These are phyloP conservation scores for Gorsachius goisagi DNA, from an alignment of 2,113 vertebrate species.

Conservation along the genomic window DNA sequence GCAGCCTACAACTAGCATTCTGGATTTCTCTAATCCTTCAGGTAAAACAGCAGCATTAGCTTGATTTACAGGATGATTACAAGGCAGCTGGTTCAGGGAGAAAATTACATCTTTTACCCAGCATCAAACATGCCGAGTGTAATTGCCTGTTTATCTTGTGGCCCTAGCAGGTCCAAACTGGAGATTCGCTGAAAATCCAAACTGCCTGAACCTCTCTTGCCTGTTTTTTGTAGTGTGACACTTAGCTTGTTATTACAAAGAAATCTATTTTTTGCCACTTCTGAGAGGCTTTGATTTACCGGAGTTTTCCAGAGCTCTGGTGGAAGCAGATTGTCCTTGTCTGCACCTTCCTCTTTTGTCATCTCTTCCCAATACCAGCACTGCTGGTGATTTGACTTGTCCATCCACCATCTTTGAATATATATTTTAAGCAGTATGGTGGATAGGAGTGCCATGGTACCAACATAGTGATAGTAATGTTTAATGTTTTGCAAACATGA, in stretches of 20 bases:
- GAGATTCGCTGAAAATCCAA: neutral
- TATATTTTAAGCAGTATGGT: neutral
- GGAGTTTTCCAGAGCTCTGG: neutral
- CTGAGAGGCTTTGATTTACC: neutral
- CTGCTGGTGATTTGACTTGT: neutral
- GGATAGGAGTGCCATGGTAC: neutral
- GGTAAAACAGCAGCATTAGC: constrained; percentile 69
- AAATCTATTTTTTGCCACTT: neutral
- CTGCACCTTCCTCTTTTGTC: neutral
- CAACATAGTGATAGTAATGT: neutral
- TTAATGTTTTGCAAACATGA: neutral
- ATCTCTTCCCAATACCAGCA: neutral
- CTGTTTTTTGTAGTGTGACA: neutral
- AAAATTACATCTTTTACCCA: rapidly evolving
- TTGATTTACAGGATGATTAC: neutral
- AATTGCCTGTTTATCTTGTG: neutral
- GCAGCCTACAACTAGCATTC: constrained; percentile 87
- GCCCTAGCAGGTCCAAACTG: neutral
- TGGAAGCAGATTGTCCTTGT: neutral
- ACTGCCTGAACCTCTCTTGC: neutral
- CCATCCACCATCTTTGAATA: neutral
- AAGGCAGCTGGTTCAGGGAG: neutral
- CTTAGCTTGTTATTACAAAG: neutral
- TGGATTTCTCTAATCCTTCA: constrained; percentile 93
- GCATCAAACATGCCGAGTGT: rapidly evolving